Conservation (phyloP, 2,797 vertebrate species). For the Pelochelys cantorii region DNA sequence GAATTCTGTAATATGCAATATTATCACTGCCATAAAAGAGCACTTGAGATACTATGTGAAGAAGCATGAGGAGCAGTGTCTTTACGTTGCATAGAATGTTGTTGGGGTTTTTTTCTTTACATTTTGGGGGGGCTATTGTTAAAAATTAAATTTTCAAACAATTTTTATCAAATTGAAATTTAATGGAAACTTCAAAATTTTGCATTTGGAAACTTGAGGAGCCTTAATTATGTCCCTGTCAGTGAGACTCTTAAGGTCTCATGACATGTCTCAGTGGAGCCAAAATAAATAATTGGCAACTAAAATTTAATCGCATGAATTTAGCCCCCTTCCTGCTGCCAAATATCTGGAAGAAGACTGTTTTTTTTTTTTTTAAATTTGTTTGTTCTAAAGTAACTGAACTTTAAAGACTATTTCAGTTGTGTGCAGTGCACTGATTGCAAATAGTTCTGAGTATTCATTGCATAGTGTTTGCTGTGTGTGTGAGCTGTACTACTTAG, state of each 20-base stretch:
- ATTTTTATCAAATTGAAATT: neutral
- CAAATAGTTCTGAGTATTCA: neutral
- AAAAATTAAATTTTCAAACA: too few species aligned
- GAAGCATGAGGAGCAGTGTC: neutral
- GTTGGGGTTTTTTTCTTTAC: neutral
- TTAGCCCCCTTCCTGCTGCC: neutral
- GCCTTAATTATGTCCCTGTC: neutral
- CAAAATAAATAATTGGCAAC: neutral
- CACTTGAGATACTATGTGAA: neutral
- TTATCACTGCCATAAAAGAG: neutral
- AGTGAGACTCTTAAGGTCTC: neutral
- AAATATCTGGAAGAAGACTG: neutral
- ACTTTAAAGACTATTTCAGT: neutral
- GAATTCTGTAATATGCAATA: neutral
- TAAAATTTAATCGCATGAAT: neutral
- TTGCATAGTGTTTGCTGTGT: accelerated
- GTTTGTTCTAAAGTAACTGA: neutral
- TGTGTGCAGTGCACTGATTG: neutral
- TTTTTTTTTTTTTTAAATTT: neutral
- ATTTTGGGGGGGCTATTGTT: accelerated
- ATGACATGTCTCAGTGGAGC: neutral
- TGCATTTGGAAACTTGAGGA: neutral
- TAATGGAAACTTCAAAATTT: neutral
- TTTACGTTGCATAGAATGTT: neutral
- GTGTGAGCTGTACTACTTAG: neutral